Evolutionary conservation across 2,888 invertebrate species (phyloP), one percentile per base, ranked within the genome.

Genomic region (Smittia sp.): DNA sequence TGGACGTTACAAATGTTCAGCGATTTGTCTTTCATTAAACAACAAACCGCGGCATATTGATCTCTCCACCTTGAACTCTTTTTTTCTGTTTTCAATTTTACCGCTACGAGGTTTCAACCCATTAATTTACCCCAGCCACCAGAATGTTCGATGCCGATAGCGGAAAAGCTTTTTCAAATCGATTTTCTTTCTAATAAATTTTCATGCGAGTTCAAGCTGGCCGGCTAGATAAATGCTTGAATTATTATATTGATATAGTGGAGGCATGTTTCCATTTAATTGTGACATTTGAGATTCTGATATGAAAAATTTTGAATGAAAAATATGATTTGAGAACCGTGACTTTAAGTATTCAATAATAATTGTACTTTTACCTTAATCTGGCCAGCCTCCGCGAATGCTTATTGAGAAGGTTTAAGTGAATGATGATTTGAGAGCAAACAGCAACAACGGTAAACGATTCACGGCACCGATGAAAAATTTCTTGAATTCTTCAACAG

Each of bases 51-150:
- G 15, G 27, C 11, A 27, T 41, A 68, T 46, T 68, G 68, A 68
- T 68, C 68, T 68, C 46, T 46, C 22, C 46, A 68, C 68, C 68
- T 68, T 68, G 68, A 68, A 68, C 68, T 68, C n/a, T 22, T 66
- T n/a, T 1, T 66, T n/a, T 18, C 22, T 58, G 4, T 58, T 6
- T 58, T 58, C 1, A 58, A 22, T 7, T 22, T 18, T 58, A 58
- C 58, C 6, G 58, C 58, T 58, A 58, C 15, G 46, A 32, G 32
- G 6, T 58, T 58, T 18, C 3, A 7, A 58, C 2, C 58, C 58
- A 58, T 58, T 58, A 22, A 58, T 22, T 22, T 58, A 4, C 22
- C 9, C 13, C 46, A n/a, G 15, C 13, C n/a, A 46, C n/a, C 46
- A 46, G 46, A 18, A 4, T 22, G 58, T 6, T 3, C 18, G 58